Evolutionary conservation across 2,888 invertebrate genomes (phyloP).

Genomic region (Drosophila diplacantha): DNA sequence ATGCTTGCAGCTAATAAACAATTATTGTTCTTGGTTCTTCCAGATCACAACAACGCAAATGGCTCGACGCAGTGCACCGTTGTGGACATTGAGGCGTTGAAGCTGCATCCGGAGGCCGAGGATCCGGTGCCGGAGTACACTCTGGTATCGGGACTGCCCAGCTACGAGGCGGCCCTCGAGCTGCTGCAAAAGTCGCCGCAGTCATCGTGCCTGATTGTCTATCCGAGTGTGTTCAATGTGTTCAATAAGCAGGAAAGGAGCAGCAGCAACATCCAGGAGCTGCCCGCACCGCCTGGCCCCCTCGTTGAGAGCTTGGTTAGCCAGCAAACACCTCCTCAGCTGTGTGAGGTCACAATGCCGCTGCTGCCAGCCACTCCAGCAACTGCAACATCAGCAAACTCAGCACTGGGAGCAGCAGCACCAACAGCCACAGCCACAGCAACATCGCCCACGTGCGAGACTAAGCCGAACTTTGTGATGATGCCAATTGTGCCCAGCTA

Average conservation of each 20-base stretch:
- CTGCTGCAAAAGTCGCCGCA: constrained; percentile 78
- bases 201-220: constrained; percentile 74
- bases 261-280: constrained; percentile 35
- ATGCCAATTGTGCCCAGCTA: constrained; percentile 62
- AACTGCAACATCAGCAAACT: constrained; percentile 9
- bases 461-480: constrained; percentile 56
- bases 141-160: constrained; percentile 82
- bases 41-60: constrained; percentile 59
- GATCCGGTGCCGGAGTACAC: constrained; percentile 82
- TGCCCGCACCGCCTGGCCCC: constrained; percentile 24
- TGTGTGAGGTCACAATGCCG: constrained; percentile 36
- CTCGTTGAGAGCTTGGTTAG: constrained; percentile 27
- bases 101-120: constrained; percentile 75
- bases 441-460: constrained; percentile 54
- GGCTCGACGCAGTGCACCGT: constrained; percentile 64
- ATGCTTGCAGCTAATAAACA: constrained; percentile 20
- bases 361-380: constrained; percentile 28
- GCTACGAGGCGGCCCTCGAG: constrained; percentile 82
- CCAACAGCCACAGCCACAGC: constrained; percentile 13
- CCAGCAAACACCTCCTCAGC: constrained; percentile 35
- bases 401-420: constrained; percentile 10
- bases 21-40: constrained; percentile 27
- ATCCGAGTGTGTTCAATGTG: constrained; percentile 74
- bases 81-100: constrained; percentile 75
- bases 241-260: constrained; percentile 72